Base-by-base conservation (phyloP, 2,888 invertebrate species). In the Zootermopsis nevadensis region DNA sequence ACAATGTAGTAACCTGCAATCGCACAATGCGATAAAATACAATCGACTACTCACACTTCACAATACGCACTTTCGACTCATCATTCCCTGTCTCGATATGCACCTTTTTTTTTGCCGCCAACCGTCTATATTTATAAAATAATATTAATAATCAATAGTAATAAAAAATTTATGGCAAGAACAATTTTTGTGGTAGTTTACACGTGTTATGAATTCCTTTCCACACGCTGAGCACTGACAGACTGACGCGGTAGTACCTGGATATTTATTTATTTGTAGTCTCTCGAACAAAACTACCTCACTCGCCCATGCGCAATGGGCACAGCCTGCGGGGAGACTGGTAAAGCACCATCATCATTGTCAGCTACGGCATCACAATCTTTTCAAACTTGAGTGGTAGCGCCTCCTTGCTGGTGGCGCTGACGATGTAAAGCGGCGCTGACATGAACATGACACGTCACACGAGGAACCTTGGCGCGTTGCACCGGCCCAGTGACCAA, bases 101-200 rank as follows among this genome's bases (percentile, higher is more conserved):
- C 84, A 85, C 80, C 84, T 81, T 81, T n/a, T n/a, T n/a, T n/a
- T n/a, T 85, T 83, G 82, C 82, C 85, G 85, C 80, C 84, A 84
- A 84, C 81, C 83, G 83, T 77, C 85, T 84, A 84, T 83, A 77
- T 83, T 85, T 83, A 83, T 79, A 84, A 84, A 82, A 83, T 84
- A 77, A 84, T 83, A 77, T 74, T 82, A 80, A 77, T 83, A 79
- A 79, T 79, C 79, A 82, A 84, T 85, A 67, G 84, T 84, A 85
- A 85, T 85, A 85, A 84, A 85, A 85, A 85, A 79, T 83, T 85
- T 83, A 84, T 84, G 85, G 83, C 84, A 84, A 85, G 82, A 85
- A 85, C 85, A 84, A 85, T 84, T 83, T 83, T 82, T 84, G n/a
- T 82, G 31, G 69, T 48, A 82, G 82, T 77, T 30, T 82, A 69